phyloP scores from a whole-genome alignment of 2,888 invertebrate species.

The Metellina segmentata region DNA sequence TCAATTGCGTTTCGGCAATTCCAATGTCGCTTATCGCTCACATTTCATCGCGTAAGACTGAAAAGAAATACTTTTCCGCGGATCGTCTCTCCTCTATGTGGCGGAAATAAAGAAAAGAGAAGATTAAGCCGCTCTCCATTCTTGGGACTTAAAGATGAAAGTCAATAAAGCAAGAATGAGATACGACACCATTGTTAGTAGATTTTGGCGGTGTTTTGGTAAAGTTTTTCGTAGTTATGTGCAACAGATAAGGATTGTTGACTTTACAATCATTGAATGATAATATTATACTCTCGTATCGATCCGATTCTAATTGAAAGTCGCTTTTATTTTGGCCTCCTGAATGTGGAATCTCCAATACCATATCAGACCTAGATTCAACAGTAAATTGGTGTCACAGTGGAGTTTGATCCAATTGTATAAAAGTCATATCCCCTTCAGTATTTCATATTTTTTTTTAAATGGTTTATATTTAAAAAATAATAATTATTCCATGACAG shows the following conservation, averaged over 20 bases:
- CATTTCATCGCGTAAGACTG: background rate
- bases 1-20: background rate
- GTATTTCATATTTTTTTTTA: too few species aligned
- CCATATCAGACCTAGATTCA: too few species aligned
- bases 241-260: conserved; percentile 29
- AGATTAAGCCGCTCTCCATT: conserved; percentile 7
- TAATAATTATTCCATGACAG: too few species aligned
- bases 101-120: background rate
- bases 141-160: conserved; percentile 10
- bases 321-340: too few species aligned
- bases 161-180: conserved; percentile 1
- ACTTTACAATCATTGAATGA: conserved; percentile 11
- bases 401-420: too few species aligned
- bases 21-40: background rate
- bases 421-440: too few species aligned
- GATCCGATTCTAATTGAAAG: background rate
- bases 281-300: background rate
- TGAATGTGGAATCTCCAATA: too few species aligned
- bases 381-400: too few species aligned
- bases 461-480: too few species aligned
- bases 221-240: conserved; percentile 8
- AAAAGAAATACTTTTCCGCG: background rate
- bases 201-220: background rate
- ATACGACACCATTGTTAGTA: conserved; percentile 20
- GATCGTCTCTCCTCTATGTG: background rate